Conservation (phyloP, 2,888 invertebrate genomes). For the Nephrotoma flavescens region DNA sequence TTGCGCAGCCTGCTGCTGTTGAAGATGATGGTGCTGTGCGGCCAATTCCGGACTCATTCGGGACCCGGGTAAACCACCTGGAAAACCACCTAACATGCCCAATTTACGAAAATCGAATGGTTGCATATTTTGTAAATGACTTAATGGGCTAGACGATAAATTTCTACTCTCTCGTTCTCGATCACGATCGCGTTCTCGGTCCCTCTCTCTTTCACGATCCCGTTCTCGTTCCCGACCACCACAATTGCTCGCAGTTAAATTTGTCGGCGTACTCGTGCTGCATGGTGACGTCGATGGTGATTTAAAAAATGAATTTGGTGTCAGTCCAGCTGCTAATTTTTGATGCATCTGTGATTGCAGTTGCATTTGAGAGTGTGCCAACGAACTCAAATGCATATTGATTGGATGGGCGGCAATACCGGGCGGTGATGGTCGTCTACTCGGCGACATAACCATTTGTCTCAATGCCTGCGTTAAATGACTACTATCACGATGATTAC, state of each 20-base stretch:
- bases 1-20: constrained; percentile 25
- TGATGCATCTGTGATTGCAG: constrained; percentile 31
- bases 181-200: not conserved
- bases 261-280: constrained; percentile 11
- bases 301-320: constrained; percentile 24
- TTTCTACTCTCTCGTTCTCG: constrained; percentile 15
- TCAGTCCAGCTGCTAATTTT: constrained; percentile 25
- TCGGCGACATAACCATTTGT: constrained; percentile 49
- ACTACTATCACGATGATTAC: not conserved
- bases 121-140: constrained; percentile 87
- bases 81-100: constrained; percentile 35
- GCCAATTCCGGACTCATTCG: constrained; percentile 27
- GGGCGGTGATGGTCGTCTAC: constrained; percentile 49
- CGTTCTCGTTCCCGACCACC: not conserved
- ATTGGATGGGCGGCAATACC: constrained; percentile 34
- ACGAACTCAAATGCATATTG: constrained; percentile 29
- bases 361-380: constrained; percentile 29
- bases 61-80: constrained; percentile 20
- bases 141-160: constrained; percentile 52
- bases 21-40: constrained; percentile 21
- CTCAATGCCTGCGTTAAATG: constrained; percentile 8
- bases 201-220: not conserved
- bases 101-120: constrained; percentile 83
- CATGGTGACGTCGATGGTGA: constrained; percentile 23
- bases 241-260: constrained; percentile 12